Percentiles rank a stretch among this genome's conserved stretches.
Conservation (phyloP, 2,797 vertebrate species). For the Cyprinella venusta region DNA sequence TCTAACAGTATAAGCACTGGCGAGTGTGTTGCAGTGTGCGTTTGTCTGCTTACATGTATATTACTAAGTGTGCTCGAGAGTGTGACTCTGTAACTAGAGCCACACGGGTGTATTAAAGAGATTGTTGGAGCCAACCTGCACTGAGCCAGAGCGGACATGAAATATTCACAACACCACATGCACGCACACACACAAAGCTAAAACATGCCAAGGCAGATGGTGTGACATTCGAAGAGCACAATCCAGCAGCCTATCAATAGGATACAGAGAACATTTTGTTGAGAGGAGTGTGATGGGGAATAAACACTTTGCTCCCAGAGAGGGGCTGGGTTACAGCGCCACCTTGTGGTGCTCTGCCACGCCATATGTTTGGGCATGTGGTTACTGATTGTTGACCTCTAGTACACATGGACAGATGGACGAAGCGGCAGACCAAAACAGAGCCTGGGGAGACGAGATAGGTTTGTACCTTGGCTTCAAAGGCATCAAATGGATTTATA, state of each 20-base stretch:
- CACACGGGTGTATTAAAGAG: constrained; percentile 30
- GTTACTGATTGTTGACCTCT: constrained; percentile 36
- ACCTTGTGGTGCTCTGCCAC: constrained; percentile 70
- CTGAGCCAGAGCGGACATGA: constrained; percentile 48
- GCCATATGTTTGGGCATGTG: constrained; percentile 42
- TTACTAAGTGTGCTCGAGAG: constrained; percentile 8
- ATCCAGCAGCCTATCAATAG: constrained; percentile 69
- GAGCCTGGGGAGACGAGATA: constrained; percentile 35
- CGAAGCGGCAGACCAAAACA: constrained; percentile 26
- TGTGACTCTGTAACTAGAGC: constrained; percentile 36
- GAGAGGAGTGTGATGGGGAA: constrained; percentile 66
- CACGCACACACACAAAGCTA: constrained; percentile 44
- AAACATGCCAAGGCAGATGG: constrained; percentile 72
- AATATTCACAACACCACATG: constrained; percentile 53
- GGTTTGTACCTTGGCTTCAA: constrained; percentile 42
- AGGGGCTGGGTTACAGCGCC: constrained; percentile 73
- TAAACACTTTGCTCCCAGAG: constrained; percentile 55
- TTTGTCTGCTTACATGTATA: background rate
- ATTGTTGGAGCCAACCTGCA: constrained; percentile 34
- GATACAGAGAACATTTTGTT: constrained; percentile 56
- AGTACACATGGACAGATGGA: constrained; percentile 37
- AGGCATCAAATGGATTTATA: constrained; percentile 23
- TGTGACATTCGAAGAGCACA: constrained; percentile 69
- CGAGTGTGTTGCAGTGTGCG: background rate
- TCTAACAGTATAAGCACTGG: background rate